Base-by-base conservation (phyloP, 2,797 vertebrate species). In the Melanotaenia pygmaea region DNA sequence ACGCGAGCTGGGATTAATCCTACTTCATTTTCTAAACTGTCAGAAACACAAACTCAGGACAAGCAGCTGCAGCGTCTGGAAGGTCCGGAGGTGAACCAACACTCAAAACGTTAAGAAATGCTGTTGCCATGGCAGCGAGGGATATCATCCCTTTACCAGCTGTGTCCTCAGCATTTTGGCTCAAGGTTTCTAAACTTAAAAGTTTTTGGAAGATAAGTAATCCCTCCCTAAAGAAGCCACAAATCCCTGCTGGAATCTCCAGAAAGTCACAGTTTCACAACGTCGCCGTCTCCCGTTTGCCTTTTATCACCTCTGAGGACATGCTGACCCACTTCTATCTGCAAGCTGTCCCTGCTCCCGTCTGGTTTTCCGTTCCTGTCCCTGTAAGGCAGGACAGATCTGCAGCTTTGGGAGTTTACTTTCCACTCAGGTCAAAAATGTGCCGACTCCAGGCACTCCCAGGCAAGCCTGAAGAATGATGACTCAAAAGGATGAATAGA, bases 351-450 rank as follows among this genome's bases (percentile, higher is more conserved):
- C 32, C 37, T 2, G 28, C 47, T 76, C 59, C 71, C 13, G 57
- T 68, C 72, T 80, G 77, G 61, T 77, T 84, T 70, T 81, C 37
- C 82, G 83, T 88, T 85, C 84, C 75, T 85, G n/a, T 64, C 83
- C 74, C 83, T 72, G 56, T 57, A 70, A 79, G 81, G 81, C 70
- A 20, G 71, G 22, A 50, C 57, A 70, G 32, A 34, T 34, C 32
- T 37, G 35, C 35, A 37, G 35, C 1, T 7, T 37, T 37, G 2
- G 35, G 8, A 37, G 35, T 11, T 11, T 9, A 7, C 35, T 37
- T 37, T 37, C 35, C 35, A 37, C 35, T 37, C 35, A 34, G 32
- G 32, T 34, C 32, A 34, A 34, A 34, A 34, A 34, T 34, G 32
- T 34, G 32, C 32, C 7, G 32, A 34, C 32, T 34, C 32, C 32